These are phyloP conservation scores for Hypomecis punctinalis DNA, from an alignment of 2,888 invertebrate species.

Conservation along the genomic window DNA sequence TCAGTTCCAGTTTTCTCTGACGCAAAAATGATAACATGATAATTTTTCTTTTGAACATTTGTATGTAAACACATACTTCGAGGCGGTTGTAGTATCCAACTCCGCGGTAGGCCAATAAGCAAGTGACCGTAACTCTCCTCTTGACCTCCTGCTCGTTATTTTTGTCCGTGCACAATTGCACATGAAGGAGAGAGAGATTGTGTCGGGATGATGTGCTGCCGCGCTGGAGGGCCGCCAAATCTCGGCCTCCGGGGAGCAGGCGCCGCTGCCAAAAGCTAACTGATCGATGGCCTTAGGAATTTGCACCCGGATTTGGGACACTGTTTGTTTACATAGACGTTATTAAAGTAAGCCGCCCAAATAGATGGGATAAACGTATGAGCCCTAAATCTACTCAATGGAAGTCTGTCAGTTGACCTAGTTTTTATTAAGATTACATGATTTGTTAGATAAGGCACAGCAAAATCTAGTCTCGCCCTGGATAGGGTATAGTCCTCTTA, in stretches of 20 bases:
- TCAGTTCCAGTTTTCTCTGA: too few species aligned
- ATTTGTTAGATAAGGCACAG: too few species aligned
- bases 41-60: too few species aligned
- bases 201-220: conserved; percentile 59
- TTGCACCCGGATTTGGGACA: conserved; percentile 52
- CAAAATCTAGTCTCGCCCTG: too few species aligned
- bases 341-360: conserved; percentile 30
- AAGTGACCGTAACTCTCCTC: conserved; percentile 17
- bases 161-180: conserved; percentile 56
- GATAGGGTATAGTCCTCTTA: too few species aligned
- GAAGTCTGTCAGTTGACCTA: neutral
- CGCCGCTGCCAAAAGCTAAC: conserved; percentile 60
- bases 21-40: too few species aligned
- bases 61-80: too few species aligned
- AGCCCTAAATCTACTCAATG: neutral
- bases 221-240: conserved; percentile 59
- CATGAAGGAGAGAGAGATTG: conserved; percentile 57
- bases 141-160: conserved; percentile 43
- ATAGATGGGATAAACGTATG: conserved; percentile 24
- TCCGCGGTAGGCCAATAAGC: neutral
- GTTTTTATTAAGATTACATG: too few species aligned
- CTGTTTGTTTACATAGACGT: conserved; percentile 37
- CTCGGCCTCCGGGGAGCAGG: conserved; percentile 57
- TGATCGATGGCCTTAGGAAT: conserved; percentile 64
- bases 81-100: too few species aligned